Evolutionary conservation across 2,797 vertebrate genomes (phyloP), one percentile per base, ranked within the genome.

Genomic region (Furcifer pardalis): DNA sequence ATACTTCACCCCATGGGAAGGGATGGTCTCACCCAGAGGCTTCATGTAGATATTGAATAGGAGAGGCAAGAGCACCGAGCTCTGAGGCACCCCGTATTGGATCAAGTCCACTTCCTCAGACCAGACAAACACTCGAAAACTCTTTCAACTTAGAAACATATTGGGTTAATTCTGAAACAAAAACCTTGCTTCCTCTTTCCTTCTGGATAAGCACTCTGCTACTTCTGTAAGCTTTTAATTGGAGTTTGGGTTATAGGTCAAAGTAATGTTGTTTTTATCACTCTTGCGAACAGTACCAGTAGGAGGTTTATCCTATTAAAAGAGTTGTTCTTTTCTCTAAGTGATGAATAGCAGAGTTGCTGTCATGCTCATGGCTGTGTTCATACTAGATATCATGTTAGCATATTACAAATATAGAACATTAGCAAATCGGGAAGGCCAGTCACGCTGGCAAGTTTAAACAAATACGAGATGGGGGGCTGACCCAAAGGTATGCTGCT

Each of bases 401-500:
- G 94, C 96, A 91, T 83, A 84, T 93, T 96, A 96, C 94, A 97
- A 96, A 97, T 96, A 96, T 96, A 97, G 96, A 94, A 91, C 35
- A 91, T 95, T 94, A 96, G 94, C 94, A 63, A 90, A 95, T 94
- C 80, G 93, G 94, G 92, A 93, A 90, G 79, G 84, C 89, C 84
- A 92, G 93, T 94, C 93, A 95, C 80, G 85, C 86, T 91, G 86
- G 42, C 79, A 80, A 80, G 84, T 84, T 91, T 89, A 87, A 90
- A 88, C 77, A 86, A 72, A 81, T 91, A 19, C 80, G 72, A 68
- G 56, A 82, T 72, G 71, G 59, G 88, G 93, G 88, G 62, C 84
- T 92, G 86, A 60, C 83, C 85, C n/a, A 76, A 73, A 90, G 88
- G 60, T 92, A 72, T 82, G 84, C 81, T 76, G 71, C 75, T 90